A percentile compares a stretch with the other conserved stretches of the same genome.
phyloP scores from a whole-genome alignment of 1,140 invertebrate species.

The Lineus longissimus region DNA sequence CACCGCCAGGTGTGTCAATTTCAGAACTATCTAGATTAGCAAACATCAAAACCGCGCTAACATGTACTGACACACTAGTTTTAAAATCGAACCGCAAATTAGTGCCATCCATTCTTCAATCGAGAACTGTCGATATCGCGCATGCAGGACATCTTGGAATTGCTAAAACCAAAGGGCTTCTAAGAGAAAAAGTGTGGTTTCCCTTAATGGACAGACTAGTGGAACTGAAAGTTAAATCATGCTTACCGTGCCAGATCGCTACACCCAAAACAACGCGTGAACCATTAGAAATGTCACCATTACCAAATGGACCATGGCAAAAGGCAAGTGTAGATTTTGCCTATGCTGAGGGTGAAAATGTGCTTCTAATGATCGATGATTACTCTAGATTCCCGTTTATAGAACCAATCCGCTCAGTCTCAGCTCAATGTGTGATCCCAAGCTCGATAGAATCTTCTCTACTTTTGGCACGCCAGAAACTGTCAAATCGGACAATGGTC shows the following conservation, averaged over 20 bases:
- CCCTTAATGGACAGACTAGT: slow-evolving; percentile 35
- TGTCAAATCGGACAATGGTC: slow-evolving; percentile 28
- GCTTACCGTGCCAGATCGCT: slow-evolving; percentile 31
- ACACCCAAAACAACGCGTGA: slow-evolving; percentile 16
- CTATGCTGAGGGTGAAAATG: slow-evolving; percentile 23
- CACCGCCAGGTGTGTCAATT: neutral
- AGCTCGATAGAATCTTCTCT: slow-evolving; percentile 13
- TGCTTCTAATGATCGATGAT: slow-evolving; percentile 31
- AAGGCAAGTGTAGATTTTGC: slow-evolving; percentile 25
- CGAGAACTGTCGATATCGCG: slow-evolving; percentile 26
- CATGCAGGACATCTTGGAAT: slow-evolving; percentile 30
- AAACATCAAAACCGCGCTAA: neutral
- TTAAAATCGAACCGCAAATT: slow-evolving; percentile 19
- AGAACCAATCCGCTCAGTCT: slow-evolving; percentile 22
- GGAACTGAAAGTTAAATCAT: slow-evolving; percentile 26
- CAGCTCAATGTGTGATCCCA: slow-evolving; percentile 16
- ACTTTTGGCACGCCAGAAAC: slow-evolving; percentile 11
- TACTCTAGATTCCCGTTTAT: slow-evolving; percentile 29
- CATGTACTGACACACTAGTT: neutral
- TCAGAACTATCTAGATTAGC: neutral
- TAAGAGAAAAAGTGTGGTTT: slow-evolving; percentile 43
- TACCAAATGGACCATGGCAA: slow-evolving; percentile 25
- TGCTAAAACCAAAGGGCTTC: slow-evolving; percentile 32
- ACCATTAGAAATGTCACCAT: slow-evolving; percentile 25
- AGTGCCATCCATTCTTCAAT: slow-evolving; percentile 22